A percentile compares a stretch with the other conserved stretches of the same genome.
Conservation (phyloP, 2,888 invertebrate species). For the Hyppa rectilinea region DNA sequence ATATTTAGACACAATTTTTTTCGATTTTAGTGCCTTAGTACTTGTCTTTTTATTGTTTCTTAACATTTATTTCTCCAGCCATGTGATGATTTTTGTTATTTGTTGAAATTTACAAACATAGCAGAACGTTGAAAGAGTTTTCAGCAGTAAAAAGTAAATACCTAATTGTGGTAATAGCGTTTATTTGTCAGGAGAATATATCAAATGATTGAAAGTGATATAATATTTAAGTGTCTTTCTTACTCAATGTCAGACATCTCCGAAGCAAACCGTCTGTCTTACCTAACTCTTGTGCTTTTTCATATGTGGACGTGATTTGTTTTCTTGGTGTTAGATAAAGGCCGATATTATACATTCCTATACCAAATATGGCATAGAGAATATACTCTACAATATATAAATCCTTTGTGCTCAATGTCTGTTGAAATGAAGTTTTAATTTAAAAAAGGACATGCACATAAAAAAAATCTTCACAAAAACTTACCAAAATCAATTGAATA, state of each 20-base stretch:
- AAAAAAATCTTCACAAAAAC: not conserved
- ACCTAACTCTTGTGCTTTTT: conserved; percentile 76
- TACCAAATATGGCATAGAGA: not conserved
- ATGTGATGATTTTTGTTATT: no score
- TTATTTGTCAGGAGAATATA: no score
- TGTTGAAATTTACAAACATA: no score
- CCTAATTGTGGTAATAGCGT: no score
- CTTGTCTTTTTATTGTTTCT: no score
- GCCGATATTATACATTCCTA: conserved; percentile 46
- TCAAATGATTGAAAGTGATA: no score
- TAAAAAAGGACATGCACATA: not conserved
- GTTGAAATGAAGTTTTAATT: not conserved
- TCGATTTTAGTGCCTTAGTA: no score
- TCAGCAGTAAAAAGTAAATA: no score
- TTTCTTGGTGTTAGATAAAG: conserved; percentile 69
- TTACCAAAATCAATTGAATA: not conserved
- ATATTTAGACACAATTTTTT: no score
- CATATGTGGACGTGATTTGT: conserved; percentile 70
- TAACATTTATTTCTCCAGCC: no score
- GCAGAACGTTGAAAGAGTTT: not conserved
- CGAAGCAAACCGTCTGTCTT: conserved; percentile 55
- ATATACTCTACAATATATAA: not conserved
- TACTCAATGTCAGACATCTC: conserved; percentile 56
- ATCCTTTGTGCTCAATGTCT: not conserved
- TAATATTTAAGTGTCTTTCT: not conserved